Conservation (phyloP, 2,888 invertebrate species). For the Dryobotodes eremita region DNA sequence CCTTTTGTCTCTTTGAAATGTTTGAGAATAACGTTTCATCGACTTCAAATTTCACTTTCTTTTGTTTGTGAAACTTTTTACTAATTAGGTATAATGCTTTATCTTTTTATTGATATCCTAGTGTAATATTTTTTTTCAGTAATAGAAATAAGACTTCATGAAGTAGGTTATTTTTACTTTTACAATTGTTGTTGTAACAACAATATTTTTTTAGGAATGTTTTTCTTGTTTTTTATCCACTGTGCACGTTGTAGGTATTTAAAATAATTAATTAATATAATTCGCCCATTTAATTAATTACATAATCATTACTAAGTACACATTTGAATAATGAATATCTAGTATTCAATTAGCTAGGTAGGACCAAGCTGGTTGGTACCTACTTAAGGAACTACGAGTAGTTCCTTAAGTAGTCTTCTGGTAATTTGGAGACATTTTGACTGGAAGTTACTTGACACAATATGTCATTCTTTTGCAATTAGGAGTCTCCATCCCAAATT, state of each 20-base stretch:
- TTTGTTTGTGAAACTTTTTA: slow-evolving; percentile 11
- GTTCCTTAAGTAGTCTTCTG: too few species aligned
- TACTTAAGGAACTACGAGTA: too few species aligned
- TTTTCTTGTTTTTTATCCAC: background rate
- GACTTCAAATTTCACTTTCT: slow-evolving; percentile 52
- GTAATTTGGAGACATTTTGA: too few species aligned
- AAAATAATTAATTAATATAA: background rate
- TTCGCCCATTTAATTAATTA: slow-evolving; percentile 14
- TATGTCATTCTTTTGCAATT: background rate
- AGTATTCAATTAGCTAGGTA: background rate
- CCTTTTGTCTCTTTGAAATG: slow-evolving; percentile 46
- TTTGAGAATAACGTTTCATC: slow-evolving; percentile 29
- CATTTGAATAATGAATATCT: slow-evolving; percentile 19
- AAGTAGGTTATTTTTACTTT: background rate
- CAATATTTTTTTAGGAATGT: background rate
- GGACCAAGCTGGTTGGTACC: background rate
- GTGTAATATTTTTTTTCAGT: background rate
- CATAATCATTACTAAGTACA: background rate
- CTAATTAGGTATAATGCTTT: background rate
- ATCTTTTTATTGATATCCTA: background rate
- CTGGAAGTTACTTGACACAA: background rate
- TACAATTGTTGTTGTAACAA: background rate
- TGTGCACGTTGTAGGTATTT: background rate
- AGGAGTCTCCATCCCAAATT: background rate
- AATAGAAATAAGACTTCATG: background rate